Conservation (phyloP, 1,140 invertebrate species). For the Drosophila lacertosa region DNA sequence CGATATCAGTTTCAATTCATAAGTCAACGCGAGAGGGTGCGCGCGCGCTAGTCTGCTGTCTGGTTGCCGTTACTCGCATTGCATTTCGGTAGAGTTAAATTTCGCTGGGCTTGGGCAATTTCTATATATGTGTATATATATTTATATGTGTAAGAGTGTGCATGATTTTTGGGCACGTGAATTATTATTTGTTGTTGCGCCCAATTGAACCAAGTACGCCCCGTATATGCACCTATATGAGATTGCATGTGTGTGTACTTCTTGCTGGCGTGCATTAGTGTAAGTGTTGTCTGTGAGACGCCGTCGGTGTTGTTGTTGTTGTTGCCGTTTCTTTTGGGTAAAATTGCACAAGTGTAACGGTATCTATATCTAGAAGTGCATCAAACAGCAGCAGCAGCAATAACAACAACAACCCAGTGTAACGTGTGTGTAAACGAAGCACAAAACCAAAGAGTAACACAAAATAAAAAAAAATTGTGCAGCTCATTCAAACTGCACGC, state of each 20-base stretch:
- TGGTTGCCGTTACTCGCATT: slow-evolving; percentile 36
- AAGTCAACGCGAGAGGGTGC: slow-evolving; percentile 35
- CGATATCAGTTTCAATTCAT: slow-evolving; percentile 39
- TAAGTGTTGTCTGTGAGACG: slow-evolving; percentile 61
- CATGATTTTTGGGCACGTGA: slow-evolving; percentile 59
- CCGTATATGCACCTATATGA: background rate
- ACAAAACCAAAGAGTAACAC: slow-evolving; percentile 43
- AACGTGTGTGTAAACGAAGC: slow-evolving; percentile 58
- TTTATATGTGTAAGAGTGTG: background rate
- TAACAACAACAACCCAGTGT: slow-evolving; percentile 44
- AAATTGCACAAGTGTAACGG: slow-evolving; percentile 81
- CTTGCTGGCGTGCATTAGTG: slow-evolving; percentile 41
- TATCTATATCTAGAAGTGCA: slow-evolving; percentile 68
- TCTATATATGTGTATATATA: background rate
- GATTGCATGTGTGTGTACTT: slow-evolving; percentile 7
- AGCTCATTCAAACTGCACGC: slow-evolving; percentile 72
- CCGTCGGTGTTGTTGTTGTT: slow-evolving; percentile 24
- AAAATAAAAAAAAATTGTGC: slow-evolving; percentile 49
- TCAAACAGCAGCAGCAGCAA: slow-evolving; percentile 39
- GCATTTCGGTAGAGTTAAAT: slow-evolving; percentile 47
- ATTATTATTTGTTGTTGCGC: slow-evolving; percentile 54
- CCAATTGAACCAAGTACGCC: slow-evolving; percentile 56
- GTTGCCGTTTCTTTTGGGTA: slow-evolving; percentile 60
- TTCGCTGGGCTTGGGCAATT: slow-evolving; percentile 39
- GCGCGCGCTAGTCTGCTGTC: slow-evolving; percentile 8